Percentiles rank a stretch among this genome's conserved stretches.
These are phyloP conservation scores for Conger conger DNA, from an alignment of 2,113 vertebrate species.

Conservation along the genomic window DNA sequence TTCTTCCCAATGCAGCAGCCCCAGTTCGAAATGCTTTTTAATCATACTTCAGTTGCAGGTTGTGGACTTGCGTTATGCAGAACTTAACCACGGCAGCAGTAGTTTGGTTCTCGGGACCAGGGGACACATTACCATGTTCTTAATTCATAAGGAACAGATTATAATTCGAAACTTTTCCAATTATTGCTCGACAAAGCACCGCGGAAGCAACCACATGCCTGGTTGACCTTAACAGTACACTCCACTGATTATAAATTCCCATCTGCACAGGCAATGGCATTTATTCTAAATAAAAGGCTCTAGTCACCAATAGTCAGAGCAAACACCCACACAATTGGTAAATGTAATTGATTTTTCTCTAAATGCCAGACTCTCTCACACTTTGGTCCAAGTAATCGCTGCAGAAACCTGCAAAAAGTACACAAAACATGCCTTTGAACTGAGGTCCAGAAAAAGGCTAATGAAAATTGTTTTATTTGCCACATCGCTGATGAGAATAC, in stretches of 20 bases:
- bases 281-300: neutral
- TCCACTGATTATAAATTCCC: neutral
- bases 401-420: neutral
- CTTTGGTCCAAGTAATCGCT: neutral
- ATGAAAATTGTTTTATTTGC: neutral
- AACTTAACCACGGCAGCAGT: neutral
- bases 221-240: neutral
- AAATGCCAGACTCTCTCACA: neutral
- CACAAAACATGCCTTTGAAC: neutral
- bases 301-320: neutral
- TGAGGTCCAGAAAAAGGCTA: neutral
- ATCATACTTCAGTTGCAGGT: neutral
- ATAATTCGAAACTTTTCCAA: neutral
- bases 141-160: neutral
- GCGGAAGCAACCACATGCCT: neutral
- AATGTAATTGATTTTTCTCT: slow-evolving; percentile 1
- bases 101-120: neutral
- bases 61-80: neutral
- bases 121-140: neutral
- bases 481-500: no score
- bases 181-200: neutral
- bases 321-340: neutral
- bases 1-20: neutral
- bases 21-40: neutral
- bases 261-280: neutral